Evolutionary conservation across 1,140 invertebrate species (phyloP).

Genomic region (Brachionus plicatilis): DNA sequence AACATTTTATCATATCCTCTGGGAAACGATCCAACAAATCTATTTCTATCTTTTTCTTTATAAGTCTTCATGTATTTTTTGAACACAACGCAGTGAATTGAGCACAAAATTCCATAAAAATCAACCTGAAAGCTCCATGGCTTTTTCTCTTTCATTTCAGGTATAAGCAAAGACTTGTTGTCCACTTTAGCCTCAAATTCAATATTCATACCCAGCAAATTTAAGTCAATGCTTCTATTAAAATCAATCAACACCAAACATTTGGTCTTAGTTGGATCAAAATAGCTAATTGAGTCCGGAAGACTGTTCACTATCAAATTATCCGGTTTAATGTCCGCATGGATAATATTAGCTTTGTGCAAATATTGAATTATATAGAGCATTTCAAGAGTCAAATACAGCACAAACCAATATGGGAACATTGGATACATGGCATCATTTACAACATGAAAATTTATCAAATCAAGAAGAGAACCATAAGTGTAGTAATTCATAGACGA

Average conservation of each 20-base stretch:
- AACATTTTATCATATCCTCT: slow-evolving; percentile 29
- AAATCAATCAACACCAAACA: slow-evolving; percentile 31
- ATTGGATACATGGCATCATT: background rate
- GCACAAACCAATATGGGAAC: slow-evolving; percentile 36
- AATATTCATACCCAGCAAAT: background rate
- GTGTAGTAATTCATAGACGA: slow-evolving; percentile 14
- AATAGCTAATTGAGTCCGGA: slow-evolving; percentile 9
- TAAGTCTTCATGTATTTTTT: slow-evolving; percentile 37
- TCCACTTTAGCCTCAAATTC: slow-evolving; percentile 39
- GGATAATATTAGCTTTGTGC: slow-evolving; percentile 30
- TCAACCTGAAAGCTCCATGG: slow-evolving; percentile 39
- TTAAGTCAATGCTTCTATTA: slow-evolving; percentile 32
- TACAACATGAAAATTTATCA: slow-evolving; percentile 29
- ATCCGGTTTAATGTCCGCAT: slow-evolving; percentile 34
- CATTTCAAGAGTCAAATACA: slow-evolving; percentile 33
- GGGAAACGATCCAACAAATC: slow-evolving; percentile 8
- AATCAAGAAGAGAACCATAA: slow-evolving; percentile 13
- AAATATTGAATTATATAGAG: slow-evolving; percentile 22
- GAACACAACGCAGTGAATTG: slow-evolving; percentile 31
- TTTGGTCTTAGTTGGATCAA: slow-evolving; percentile 31
- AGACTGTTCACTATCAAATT: slow-evolving; percentile 16
- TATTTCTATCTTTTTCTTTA: slow-evolving; percentile 34
- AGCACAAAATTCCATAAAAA: slow-evolving; percentile 38
- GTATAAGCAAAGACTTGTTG: slow-evolving; percentile 17
- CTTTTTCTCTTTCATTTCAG: slow-evolving; percentile 25